Conservation (phyloP, 37 sponge, comb jelly and placozoan genomes). For the Tethya wilhelma region DNA sequence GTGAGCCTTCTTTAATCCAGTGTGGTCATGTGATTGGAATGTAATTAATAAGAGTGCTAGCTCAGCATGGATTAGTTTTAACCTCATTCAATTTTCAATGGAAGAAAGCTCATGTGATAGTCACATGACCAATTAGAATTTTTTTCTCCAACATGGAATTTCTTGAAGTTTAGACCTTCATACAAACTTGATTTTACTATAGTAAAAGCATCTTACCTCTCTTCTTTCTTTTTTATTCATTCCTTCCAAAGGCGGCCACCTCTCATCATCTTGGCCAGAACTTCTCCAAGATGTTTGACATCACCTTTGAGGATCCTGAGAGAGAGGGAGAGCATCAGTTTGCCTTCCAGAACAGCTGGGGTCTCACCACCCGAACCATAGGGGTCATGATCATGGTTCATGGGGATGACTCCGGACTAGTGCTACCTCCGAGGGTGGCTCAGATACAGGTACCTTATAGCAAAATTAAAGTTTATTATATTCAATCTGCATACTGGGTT, state of each 20-base stretch:
- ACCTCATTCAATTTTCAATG: too few relatives aligned
- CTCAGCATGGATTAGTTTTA: too few relatives aligned
- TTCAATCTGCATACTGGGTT: too few relatives aligned
- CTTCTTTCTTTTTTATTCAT: slow-evolving; percentile 1
- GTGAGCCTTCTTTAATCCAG: neutral
- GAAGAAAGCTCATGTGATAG: too few relatives aligned
- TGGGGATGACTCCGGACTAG: slow-evolving; percentile 95
- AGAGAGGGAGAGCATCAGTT: slow-evolving; percentile 65
- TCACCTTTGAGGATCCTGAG: slow-evolving; percentile 88
- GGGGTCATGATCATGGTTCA: slow-evolving; percentile 96
- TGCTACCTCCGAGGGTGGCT: slow-evolving; percentile 91
- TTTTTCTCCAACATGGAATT: too few relatives aligned
- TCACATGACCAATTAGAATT: too few relatives aligned
- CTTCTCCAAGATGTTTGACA: slow-evolving; percentile 98
- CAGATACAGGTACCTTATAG: too few relatives aligned
- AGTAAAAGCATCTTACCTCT: neutral
- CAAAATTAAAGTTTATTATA: too few relatives aligned
- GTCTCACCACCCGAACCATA: slow-evolving; percentile 94
- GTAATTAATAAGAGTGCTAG: too few relatives aligned
- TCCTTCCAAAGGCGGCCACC: slow-evolving; percentile 86
- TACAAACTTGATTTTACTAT: too few relatives aligned
- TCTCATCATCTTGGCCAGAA: slow-evolving; percentile 99
- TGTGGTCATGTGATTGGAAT: too few relatives aligned
- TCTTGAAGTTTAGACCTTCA: too few relatives aligned
- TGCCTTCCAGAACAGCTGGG: slow-evolving; percentile 99